Percentiles rank a stretch among this genome's conserved stretches.
Evolutionary conservation across 2,888 invertebrate species (phyloP).

Genomic region (Protophormia terraenovae): DNA sequence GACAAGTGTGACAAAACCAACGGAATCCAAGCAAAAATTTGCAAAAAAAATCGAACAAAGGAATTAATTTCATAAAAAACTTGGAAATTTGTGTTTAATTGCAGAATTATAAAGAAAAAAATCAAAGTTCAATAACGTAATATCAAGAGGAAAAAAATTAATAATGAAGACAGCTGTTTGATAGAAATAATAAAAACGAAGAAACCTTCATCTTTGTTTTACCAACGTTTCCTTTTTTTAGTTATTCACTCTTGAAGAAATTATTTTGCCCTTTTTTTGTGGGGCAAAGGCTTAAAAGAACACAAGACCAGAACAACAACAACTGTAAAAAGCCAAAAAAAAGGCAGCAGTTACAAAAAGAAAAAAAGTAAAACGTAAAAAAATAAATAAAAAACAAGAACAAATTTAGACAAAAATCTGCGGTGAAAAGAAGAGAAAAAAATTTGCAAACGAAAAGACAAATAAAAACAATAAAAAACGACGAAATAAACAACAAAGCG

Average conservation of each 20-base stretch:
- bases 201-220: not conserved
- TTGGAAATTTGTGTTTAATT: not conserved
- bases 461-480: constrained; percentile 30
- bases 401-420: not conserved
- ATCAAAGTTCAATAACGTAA: constrained; percentile 9
- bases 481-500: constrained; percentile 61
- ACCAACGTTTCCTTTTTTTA: not conserved
- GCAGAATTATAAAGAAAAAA: not conserved
- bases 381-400: not conserved
- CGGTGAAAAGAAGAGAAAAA: constrained; percentile 2
- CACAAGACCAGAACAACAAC: not conserved
- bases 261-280: constrained; percentile 3
- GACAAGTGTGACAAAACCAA: constrained; percentile 7
- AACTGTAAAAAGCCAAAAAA: not conserved
- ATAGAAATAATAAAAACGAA: constrained; percentile 4
- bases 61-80: not conserved
- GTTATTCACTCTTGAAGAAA: not conserved
- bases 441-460: constrained; percentile 16
- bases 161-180: constrained; percentile 53
- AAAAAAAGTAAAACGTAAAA: constrained; percentile 16
- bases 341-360: not conserved
- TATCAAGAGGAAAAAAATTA: not conserved
- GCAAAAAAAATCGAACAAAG: constrained; percentile 7
- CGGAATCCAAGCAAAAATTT: not conserved
- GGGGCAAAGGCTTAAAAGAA: not conserved